Evolutionary conservation across 2,113 vertebrate species (phyloP), one percentile per base, ranked within the genome.

Genomic region (Nerophis lumbriciformis): DNA sequence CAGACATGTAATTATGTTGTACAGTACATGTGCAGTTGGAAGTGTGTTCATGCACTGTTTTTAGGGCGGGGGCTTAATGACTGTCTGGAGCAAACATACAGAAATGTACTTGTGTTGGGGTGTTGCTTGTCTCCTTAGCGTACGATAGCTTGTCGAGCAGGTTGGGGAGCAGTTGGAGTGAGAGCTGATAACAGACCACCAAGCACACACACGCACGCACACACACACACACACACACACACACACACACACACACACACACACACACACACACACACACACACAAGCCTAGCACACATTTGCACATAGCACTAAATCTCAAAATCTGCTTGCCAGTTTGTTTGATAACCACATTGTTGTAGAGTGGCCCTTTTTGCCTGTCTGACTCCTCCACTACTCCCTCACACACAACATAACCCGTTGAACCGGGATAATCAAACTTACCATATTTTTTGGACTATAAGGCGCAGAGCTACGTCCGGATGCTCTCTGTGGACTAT

Each of bases 271-370:
- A 62, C 39, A 44, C 21, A 51, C 62, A 61, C 48, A 62, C 63
- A 62, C 28, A 62, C 8, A 48, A 63, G 19, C 37, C 50, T 54
- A 58, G 49, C 51, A 68, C 63, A 75, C 71, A 12, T 45, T 45
- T 45, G 10, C 42, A 45, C 42, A 12, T 45, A 11, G 42, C 10
- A 42, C 39, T 42, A 7, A 42, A 69, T 56, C 71, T 84, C 71
- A 63, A 55, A 8, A 64, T 75, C 76, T 81, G 54, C 72, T 49
- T 79, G 74, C 76, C 66, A 72, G 69, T 81, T 73, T 82, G 72
- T 79, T 68, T 42, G 83, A 86, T 85, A 88, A 83, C 79, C 86
- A 86, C 79, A 86, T 84, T 88, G 81, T 81, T 80, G 57, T 77
- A 77, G 67, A 71, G 82, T 45, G 84, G 81, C 78, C 86, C 83